Evolutionary conservation across 2,888 invertebrate genomes (phyloP), one percentile per base, ranked within the genome.

Genomic region (Hypomecis atomaria): DNA sequence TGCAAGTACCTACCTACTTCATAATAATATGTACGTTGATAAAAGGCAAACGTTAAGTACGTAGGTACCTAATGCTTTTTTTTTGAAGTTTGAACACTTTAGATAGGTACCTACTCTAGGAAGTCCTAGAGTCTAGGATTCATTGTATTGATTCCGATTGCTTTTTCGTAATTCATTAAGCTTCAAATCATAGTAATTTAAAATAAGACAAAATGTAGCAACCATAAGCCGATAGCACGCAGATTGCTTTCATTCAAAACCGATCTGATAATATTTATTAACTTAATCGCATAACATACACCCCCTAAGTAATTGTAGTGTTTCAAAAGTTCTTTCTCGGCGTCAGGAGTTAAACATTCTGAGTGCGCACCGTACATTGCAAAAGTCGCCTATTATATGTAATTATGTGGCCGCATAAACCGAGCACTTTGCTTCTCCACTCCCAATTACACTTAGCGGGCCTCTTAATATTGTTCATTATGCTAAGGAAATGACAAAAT

Each of bases 381-480:
- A 87, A 88, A 88, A 88, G 86, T 85, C 84, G 78, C 85, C 88
- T 88, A 90, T 90, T 90, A 90, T 84, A 83, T 75, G 82, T 84
- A 90, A 92, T 92, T 90, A 92, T 87, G 85, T 81, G 86, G 86
- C 86, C 85, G 85, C 88, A 85, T 90, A 88, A 88, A 85, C 85
- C 81, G 85, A 85, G 83, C 86, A 87, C 84, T 88, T 87, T 81
- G 85, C 86, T 86, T 84, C 82, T 81, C 85, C 79, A 82, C 81
- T 82, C 82, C 85, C 88, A 88, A 89, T 90, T 89, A 89, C 82
- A 86, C 85, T 87, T 87, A 86, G 85, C 84, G 81, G 83, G 75
- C 77, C 84, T 86, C 86, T 89, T 88, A 90, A 89, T 90, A 89
- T 90, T 87, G 85, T 90, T 88, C 87, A 90, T 91, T 88, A 89